These are phyloP conservation scores for Drosophila melanica DNA, from an alignment of 1,140 invertebrate species.

Conservation along the genomic window DNA sequence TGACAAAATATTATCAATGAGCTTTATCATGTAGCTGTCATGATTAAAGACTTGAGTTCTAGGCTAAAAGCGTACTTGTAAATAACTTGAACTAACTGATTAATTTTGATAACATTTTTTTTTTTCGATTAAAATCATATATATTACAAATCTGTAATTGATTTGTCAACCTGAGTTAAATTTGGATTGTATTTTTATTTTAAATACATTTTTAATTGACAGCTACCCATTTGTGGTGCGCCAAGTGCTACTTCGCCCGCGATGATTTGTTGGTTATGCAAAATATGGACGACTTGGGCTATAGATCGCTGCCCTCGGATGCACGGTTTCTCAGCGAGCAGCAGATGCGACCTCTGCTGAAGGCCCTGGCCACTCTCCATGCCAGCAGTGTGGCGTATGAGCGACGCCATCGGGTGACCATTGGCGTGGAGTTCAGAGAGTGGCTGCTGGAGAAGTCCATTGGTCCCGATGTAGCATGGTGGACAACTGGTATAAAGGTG, in stretches of 20 bases:
- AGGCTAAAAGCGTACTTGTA: too few species aligned
- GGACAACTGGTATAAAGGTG: conserved; percentile 66
- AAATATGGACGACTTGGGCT: conserved; percentile 78
- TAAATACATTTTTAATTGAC: not conserved
- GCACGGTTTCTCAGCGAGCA: conserved; percentile 61
- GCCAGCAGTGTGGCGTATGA: conserved; percentile 79
- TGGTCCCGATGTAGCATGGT: conserved; percentile 60
- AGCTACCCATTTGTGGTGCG: conserved; percentile 76
- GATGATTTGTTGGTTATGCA: conserved; percentile 84
- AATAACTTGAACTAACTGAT: too few species aligned
- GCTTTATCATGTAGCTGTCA: too few species aligned
- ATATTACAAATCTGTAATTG: too few species aligned
- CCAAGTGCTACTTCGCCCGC: conserved; percentile 81
- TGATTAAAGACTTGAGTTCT: too few species aligned
- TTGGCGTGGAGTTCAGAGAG: conserved; percentile 80
- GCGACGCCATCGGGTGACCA: conserved; percentile 47
- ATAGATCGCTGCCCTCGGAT: conserved; percentile 49
- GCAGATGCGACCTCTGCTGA: conserved; percentile 67
- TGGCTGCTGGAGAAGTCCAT: conserved; percentile 62
- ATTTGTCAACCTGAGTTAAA: too few species aligned
- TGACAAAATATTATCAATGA: not conserved
- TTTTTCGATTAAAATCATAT: not conserved
- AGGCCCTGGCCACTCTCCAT: conserved; percentile 82
- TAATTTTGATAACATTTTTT: too few species aligned
- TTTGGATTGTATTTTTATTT: not conserved